A percentile compares a stretch with the other conserved stretches of the same genome.
These are phyloP conservation scores for Lycaon pictus DNA, from an alignment of 2,113 vertebrate genomes.

Conservation along the genomic window DNA sequence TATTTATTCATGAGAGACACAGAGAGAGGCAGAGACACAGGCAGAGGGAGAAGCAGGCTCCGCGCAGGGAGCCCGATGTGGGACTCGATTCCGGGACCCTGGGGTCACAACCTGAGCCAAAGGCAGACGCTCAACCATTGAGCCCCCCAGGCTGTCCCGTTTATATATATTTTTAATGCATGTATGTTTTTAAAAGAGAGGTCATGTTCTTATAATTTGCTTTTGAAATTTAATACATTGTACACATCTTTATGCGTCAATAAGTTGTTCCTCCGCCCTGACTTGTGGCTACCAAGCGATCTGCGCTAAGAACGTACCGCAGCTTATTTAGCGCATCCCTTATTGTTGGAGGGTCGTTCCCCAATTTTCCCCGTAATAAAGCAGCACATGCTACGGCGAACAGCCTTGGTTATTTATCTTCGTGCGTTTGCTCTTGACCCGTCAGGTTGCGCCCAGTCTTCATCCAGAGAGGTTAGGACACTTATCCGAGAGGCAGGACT, in stretches of 20 bases:
- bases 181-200: background rate
- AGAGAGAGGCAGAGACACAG: no score
- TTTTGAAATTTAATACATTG: slow-evolving; percentile 23
- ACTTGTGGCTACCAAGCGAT: slow-evolving; percentile 30
- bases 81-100: no score
- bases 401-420: background rate
- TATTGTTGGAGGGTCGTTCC: slow-evolving; percentile 36
- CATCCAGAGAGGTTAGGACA: background rate
- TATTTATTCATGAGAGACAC: no score
- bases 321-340: slow-evolving; percentile 32
- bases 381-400: background rate
- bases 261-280: slow-evolving; percentile 51
- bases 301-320: background rate
- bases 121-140: no score
- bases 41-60: no score
- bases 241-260: background rate
- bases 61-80: no score
- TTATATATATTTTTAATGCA: background rate
- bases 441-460: background rate
- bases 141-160: no score
- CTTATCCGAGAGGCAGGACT: background rate
- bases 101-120: no score
- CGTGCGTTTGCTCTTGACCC: slow-evolving; percentile 6
- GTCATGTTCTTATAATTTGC: slow-evolving; percentile 28
- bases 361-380: slow-evolving; percentile 24